Conservation (phyloP, 1,140 invertebrate genomes). For the Bombus pascuorum region DNA sequence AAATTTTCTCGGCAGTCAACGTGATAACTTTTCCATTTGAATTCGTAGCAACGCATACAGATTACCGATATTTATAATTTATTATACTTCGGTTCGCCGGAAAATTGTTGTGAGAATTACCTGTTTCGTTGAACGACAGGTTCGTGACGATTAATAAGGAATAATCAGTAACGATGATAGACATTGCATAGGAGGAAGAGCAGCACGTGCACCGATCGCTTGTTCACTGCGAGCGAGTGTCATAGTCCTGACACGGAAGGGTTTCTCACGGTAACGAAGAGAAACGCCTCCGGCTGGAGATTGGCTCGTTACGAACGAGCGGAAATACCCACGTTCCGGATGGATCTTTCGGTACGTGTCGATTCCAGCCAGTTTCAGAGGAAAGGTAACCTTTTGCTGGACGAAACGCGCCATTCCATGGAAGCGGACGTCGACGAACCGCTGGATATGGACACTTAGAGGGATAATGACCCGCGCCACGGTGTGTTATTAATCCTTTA, state of each 20-base stretch:
- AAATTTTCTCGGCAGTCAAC: no score
- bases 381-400: neutral
- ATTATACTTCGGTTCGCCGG: no score
- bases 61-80: neutral
- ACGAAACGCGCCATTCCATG: neutral
- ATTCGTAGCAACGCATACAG: neutral
- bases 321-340: slow-evolving; percentile 35
- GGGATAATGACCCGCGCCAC: slow-evolving; percentile 16
- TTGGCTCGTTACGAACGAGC: slow-evolving; percentile 40
- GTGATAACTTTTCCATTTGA: no score
- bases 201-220: neutral
- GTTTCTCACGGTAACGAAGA: slow-evolving; percentile 53
- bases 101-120: neutral
- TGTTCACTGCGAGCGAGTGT: neutral
- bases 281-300: slow-evolving; percentile 37
- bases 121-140: neutral
- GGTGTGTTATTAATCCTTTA: slow-evolving; percentile 41
- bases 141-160: slow-evolving; percentile 17
- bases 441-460: slow-evolving; percentile 1
- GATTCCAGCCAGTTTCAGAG: slow-evolving; percentile 10
- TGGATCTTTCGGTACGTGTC: slow-evolving; percentile 35
- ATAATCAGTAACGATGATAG: slow-evolving; percentile 26
- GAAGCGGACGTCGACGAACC: neutral
- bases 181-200: neutral
- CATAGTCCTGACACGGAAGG: slow-evolving; percentile 38